Base-by-base conservation (phyloP, 2,888 invertebrate species). In the Dinocampus coccinellae region DNA sequence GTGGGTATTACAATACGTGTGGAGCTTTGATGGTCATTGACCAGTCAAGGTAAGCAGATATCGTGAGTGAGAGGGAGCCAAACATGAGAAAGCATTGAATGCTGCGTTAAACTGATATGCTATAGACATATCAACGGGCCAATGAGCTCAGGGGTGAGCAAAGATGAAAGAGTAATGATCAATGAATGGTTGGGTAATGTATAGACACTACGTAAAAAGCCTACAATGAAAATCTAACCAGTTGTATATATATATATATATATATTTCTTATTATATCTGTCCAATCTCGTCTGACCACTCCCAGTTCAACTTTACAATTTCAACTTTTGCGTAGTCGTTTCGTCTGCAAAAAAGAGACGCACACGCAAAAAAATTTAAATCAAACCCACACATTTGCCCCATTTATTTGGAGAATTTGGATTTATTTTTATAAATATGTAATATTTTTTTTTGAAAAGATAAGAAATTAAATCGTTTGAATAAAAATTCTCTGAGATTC, bases 321-420 rank as follows among this genome's bases (percentile, higher is more conserved):
- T 3, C 22, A 73, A 66, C 42, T 36, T 70, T 69, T 65, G 76
- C 77, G 77, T 74, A 76, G 78, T 76, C 79, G 77, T 75, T 36
- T 57, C 34, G 39, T 66, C 55, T 57, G 57, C 29, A 24, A 66
- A 57, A 66, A 57, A 66, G 57, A 9, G 20, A 29, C 42, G 42
- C 57, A 70, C 62, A 39, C 63, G 22, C 34, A 22, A 62, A 11
- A 39, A 39, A n/a, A n/a, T n/a, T n/a, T 1, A 39, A 39, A 39
- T 39, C n/a, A n/a, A 39, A 39, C 39, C 39, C n/a, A 39, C 39
- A 11, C 39, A 22, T 68, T 58, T 2, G 13, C 42, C 47, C 9
- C 39, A 39, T 13, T 39, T 6, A 39, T 39, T 13, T 3, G n/a
- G 39, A n/a, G 11, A n/a, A 13, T 47, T 16, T n/a, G 16, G 6